Evolutionary conservation across 2,113 vertebrate species (phyloP), one percentile per base, ranked within the genome.

Genomic region (Gila orcuttii): DNA sequence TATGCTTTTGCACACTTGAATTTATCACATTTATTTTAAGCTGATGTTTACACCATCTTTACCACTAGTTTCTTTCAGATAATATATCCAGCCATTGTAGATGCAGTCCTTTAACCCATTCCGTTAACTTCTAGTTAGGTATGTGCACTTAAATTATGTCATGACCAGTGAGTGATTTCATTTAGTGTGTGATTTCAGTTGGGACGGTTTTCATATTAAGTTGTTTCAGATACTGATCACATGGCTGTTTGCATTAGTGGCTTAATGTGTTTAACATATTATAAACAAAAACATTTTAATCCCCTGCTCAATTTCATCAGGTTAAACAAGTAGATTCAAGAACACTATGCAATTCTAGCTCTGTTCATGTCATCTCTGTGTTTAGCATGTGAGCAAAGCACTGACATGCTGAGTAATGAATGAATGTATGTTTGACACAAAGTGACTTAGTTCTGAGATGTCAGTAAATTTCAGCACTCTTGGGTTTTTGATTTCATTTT

Each of bases 331-430:
- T 89, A 89, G 92, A 92, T 92, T 91, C 90, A 86, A 79, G 78
- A 89, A 86, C 88, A 91, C 93, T 95, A 95, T 94, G 94, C 94
- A 95, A 93, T 86, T 84, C 89, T 88, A 77, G 80, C 82, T 86
- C 75, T 84, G 90, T 93, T 82, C 68, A 90, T 90, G 45, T 50
- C 73, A 64, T 76, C 66, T 85, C 52, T 15, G 60, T 57, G 50
- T 73, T 77, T n/a, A 73, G 52, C 42, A 52, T 19, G 50, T 50
- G 31, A 86, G 45, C 55, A 45, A 45, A 74, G 31, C 55, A 73
- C 25, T 69, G 60, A 71, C 42, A 42, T 33, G 55, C 62, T 60
- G 45, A 60, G 59, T 83, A 73, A 74, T 64, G 68, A 73, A 74
- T 64, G 68, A 87, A 85, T 85, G 83, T 89, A 87, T 45, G 66